phyloP scores from a whole-genome alignment of 2,888 invertebrate genomes.

The Argyresthia albistria region DNA sequence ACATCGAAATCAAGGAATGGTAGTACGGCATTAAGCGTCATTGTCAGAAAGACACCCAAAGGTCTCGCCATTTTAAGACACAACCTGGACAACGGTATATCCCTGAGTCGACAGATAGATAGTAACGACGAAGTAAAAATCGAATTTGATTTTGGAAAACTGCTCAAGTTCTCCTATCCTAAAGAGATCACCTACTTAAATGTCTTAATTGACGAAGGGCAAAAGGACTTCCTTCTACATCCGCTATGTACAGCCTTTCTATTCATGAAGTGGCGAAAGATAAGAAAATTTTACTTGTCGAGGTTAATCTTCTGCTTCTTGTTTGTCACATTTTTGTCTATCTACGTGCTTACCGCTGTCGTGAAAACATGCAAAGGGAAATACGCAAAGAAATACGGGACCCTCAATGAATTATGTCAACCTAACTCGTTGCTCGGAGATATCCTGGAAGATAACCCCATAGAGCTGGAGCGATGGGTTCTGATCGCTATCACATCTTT shows the following conservation, averaged over 20 bases:
- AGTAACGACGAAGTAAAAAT: constrained; percentile 86
- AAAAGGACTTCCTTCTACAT: constrained; percentile 88
- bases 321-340: constrained; percentile 84
- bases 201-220: constrained; percentile 89
- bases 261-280: constrained; percentile 92
- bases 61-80: constrained; percentile 85
- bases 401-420: constrained; percentile 81
- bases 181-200: constrained; percentile 90
- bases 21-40: constrained; percentile 86
- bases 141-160: constrained; percentile 84
- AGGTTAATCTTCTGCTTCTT: constrained; percentile 84
- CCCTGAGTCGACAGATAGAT: constrained; percentile 80
- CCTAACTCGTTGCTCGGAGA: constrained; percentile 81
- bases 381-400: constrained; percentile 57
- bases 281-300: constrained; percentile 88
- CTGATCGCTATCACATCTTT: constrained; percentile 82
- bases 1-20: constrained; percentile 90
- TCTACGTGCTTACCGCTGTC: constrained; percentile 84
- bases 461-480: constrained; percentile 86
- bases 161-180: constrained; percentile 86
- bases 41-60: constrained; percentile 88
- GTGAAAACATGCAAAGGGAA: constrained; percentile 77
- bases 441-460: constrained; percentile 81
- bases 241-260: constrained; percentile 90
- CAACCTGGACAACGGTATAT: constrained; percentile 84